These are phyloP conservation scores for Mormyrus lacerda DNA, from an alignment of 2,113 vertebrate species.

Conservation along the genomic window DNA sequence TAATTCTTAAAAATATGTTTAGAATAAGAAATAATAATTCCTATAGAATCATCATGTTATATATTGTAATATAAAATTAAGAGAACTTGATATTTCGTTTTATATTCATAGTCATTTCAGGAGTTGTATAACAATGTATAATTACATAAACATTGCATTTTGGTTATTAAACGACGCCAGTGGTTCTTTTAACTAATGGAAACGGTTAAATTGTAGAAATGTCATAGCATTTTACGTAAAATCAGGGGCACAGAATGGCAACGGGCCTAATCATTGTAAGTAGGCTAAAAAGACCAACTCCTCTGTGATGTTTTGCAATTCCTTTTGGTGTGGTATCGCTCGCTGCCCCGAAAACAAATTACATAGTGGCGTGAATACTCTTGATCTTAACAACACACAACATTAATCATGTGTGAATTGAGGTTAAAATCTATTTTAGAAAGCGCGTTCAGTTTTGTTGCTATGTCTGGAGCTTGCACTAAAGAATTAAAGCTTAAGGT, in stretches of 20 bases:
- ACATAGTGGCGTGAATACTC: background rate
- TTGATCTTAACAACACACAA: constrained; percentile 1
- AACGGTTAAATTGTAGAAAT: background rate
- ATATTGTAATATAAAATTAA: background rate
- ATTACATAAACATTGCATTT: background rate
- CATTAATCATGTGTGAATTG: constrained; percentile 11
- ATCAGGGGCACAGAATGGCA: background rate
- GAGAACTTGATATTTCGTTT: background rate
- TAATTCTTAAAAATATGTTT: background rate
- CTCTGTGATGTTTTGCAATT: background rate
- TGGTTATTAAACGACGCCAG: background rate
- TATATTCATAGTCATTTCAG: background rate
- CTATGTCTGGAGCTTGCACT: background rate
- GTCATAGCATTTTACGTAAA: background rate
- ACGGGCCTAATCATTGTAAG: background rate
- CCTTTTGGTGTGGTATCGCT: background rate
- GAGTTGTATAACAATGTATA: background rate
- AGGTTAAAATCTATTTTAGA: constrained; percentile 15
- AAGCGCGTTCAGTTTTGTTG: constrained; percentile 1
- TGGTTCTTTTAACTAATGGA: background rate
- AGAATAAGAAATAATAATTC: background rate
- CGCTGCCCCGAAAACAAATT: background rate
- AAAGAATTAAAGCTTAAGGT: constrained; percentile 8
- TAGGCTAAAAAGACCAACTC: background rate
- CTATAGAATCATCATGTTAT: no score